Evolutionary conservation across 2,113 vertebrate species (phyloP).

Genomic region (Lycocorax pyrrhopterus): DNA sequence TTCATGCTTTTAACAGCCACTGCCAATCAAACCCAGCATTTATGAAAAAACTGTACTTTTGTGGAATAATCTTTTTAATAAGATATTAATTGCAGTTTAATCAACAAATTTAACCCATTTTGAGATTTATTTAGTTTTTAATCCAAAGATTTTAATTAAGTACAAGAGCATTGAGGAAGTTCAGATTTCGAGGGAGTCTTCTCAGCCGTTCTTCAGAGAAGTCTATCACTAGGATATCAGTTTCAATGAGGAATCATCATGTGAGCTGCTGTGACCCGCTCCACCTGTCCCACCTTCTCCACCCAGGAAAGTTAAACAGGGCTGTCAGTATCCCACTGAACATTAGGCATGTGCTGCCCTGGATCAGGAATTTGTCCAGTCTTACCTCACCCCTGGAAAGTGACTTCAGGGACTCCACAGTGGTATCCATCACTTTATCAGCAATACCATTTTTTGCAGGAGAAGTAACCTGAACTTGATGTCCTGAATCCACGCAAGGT

Average conservation of each 20-base stretch:
- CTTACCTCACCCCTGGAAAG: background rate
- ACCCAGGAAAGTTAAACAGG: background rate
- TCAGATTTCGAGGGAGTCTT: background rate
- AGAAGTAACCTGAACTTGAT: background rate
- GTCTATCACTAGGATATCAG: background rate
- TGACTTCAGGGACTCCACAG: background rate
- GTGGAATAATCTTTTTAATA: background rate
- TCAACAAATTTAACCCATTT: background rate
- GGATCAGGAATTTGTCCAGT: background rate
- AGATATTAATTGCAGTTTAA: background rate
- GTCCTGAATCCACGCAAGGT: background rate
- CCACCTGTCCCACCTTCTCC: background rate
- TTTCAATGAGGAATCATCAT: background rate
- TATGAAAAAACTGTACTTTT: background rate
- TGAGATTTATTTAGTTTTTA: background rate
- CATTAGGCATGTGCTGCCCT: background rate
- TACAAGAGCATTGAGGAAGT: background rate
- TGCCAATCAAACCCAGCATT: background rate
- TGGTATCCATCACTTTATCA: background rate
- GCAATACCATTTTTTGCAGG: background rate
- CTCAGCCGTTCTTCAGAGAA: background rate
- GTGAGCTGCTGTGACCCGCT: background rate
- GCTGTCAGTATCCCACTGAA: background rate
- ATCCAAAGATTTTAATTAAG: background rate
- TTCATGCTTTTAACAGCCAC: background rate